Conservation (phyloP, 1,140 invertebrate genomes). For the Pantala flavescens region DNA sequence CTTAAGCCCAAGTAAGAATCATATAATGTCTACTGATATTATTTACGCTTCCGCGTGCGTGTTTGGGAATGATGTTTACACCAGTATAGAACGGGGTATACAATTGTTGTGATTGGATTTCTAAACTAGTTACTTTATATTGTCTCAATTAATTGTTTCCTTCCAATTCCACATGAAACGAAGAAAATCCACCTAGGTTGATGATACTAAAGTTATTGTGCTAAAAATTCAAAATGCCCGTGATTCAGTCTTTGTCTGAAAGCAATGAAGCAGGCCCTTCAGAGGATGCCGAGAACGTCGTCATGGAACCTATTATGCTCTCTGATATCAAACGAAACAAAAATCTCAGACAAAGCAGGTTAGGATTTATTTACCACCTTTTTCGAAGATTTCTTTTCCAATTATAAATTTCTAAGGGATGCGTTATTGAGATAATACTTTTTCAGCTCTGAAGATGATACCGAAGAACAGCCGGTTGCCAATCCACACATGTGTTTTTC, state of each 20-base stretch:
- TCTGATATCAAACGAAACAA: background rate
- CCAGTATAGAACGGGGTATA: too few relatives aligned
- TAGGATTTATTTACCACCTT: background rate
- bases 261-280: background rate
- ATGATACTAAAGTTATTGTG: background rate
- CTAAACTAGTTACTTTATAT: too few relatives aligned
- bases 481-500: constrained; percentile 1
- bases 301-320: background rate
- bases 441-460: constrained; percentile 3
- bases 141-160: too few relatives aligned
- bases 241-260: background rate
- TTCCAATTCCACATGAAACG: background rate
- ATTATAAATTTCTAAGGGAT: background rate
- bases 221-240: background rate
- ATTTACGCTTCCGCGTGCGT: too few relatives aligned
- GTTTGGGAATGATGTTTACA: too few relatives aligned
- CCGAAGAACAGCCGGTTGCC: background rate
- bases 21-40: background rate
- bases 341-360: background rate
- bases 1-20: background rate
- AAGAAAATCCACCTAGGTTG: background rate
- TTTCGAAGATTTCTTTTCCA: background rate
- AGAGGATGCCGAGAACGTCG: background rate
- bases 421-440: background rate
- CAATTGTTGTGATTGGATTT: too few relatives aligned